These are phyloP conservation scores for Pantherophis guttatus DNA, from an alignment of 2,113 vertebrate species.

Conservation along the genomic window DNA sequence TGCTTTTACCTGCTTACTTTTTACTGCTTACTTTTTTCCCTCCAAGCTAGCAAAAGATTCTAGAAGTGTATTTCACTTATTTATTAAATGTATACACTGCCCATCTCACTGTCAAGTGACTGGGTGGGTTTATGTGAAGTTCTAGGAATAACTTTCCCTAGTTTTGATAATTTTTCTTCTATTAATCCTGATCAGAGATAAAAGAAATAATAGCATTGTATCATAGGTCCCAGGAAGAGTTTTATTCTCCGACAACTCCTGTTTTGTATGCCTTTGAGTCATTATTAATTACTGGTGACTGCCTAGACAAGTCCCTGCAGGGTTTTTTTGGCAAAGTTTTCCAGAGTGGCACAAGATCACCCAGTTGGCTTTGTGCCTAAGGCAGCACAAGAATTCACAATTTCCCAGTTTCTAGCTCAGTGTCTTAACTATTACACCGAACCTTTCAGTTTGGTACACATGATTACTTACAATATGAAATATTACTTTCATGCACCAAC, in stretches of 20 bases:
- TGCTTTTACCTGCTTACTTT: neutral
- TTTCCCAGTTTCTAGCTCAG: neutral
- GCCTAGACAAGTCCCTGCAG: neutral
- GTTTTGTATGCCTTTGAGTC: neutral
- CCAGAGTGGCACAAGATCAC: neutral
- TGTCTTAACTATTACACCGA: neutral
- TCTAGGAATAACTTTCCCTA: neutral
- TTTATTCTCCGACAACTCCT: neutral
- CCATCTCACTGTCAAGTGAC: neutral
- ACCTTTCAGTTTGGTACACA: neutral
- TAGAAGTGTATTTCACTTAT: neutral
- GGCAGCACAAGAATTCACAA: neutral
- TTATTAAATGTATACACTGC: neutral
- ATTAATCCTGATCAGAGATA: neutral
- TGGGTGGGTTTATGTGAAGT: neutral
- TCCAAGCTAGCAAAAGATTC: neutral
- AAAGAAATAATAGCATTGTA: neutral
- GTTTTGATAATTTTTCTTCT: neutral
- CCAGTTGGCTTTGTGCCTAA: neutral
- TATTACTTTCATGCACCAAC: neutral
- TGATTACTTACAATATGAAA: neutral
- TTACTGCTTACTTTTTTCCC: neutral
- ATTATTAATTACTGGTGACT: neutral
- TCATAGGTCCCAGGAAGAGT: neutral
- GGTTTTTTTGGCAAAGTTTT: neutral